A percentile compares a stretch with the other conserved stretches of the same genome.
These are phyloP conservation scores for Neofelis nebulosa DNA, from an alignment of 2,113 vertebrate species.

Conservation along the genomic window DNA sequence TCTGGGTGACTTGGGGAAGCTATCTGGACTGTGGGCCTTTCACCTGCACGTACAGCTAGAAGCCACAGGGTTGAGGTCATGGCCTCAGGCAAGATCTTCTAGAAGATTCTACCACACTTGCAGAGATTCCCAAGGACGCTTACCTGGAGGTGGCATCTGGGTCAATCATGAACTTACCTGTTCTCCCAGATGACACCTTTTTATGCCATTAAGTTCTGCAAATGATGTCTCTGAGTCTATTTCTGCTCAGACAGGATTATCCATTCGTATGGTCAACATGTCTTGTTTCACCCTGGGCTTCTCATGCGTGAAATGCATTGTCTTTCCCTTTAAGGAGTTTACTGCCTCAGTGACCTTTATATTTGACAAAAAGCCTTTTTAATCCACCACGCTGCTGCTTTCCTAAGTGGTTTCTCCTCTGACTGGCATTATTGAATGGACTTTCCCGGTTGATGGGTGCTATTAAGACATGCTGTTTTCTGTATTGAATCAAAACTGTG, in stretches of 20 bases:
- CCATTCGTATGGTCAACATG: conserved; percentile 30
- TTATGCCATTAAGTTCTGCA: not conserved
- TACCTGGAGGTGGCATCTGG: not conserved
- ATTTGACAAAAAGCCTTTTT: conserved; percentile 82
- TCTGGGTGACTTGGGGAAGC: not conserved
- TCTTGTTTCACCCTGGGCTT: not conserved
- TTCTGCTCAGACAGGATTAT: conserved; percentile 43
- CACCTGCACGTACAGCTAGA: not conserved
- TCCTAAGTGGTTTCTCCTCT: conserved; percentile 84
- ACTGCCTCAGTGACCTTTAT: conserved; percentile 86
- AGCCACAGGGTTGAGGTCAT: not conserved
- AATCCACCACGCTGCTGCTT: conserved; percentile 76
- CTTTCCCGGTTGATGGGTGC: conserved; percentile 78
- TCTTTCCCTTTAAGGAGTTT: conserved; percentile 81
- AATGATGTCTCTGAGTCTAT: conserved; percentile 29
- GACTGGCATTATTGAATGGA: conserved; percentile 81
- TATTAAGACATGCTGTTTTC: conserved; percentile 78
- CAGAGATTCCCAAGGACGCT: not conserved
- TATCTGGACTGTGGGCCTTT: not conserved
- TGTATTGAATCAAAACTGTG: conserved; percentile 66
- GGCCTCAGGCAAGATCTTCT: not conserved
- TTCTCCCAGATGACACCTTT: not conserved
- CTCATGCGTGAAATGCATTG: conserved; percentile 74
- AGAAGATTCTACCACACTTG: not conserved
- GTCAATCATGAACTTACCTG: not conserved